phyloP scores from a whole-genome alignment of 2,797 vertebrate genomes.

The Smutsia temminckii region DNA sequence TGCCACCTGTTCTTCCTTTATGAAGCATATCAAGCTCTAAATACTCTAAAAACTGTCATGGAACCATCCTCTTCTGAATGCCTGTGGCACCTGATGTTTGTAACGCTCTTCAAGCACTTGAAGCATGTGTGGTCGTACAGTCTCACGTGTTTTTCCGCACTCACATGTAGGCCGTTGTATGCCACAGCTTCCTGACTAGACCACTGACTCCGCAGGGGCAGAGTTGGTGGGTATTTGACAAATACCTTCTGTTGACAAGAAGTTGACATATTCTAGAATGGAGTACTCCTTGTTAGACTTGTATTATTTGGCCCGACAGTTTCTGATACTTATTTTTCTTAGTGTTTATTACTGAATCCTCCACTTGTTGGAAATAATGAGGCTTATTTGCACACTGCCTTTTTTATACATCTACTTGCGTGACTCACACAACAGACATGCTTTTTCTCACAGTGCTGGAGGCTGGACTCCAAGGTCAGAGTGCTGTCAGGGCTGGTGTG shows the following conservation, averaged over 20 bases:
- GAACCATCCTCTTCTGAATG: background rate
- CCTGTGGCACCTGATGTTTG: background rate
- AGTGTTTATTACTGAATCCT: background rate
- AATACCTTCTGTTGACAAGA: background rate
- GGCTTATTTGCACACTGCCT: background rate
- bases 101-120: background rate
- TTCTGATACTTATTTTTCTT: background rate
- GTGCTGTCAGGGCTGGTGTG: background rate
- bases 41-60: background rate
- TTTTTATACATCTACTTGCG: background rate
- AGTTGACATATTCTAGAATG: background rate
- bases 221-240: background rate
- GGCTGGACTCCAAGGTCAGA: background rate
- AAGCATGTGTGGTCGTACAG: no score
- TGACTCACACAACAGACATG: background rate
- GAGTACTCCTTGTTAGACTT: background rate
- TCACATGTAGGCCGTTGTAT: background rate
- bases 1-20: background rate
- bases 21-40: background rate
- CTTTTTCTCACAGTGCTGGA: background rate
- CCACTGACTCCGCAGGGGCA: background rate
- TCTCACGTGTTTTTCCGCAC: background rate
- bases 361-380: background rate
- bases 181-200: background rate
- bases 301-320: background rate